phyloP scores from a whole-genome alignment of 2,888 invertebrate genomes.

The Sphecodes monilicornis region DNA sequence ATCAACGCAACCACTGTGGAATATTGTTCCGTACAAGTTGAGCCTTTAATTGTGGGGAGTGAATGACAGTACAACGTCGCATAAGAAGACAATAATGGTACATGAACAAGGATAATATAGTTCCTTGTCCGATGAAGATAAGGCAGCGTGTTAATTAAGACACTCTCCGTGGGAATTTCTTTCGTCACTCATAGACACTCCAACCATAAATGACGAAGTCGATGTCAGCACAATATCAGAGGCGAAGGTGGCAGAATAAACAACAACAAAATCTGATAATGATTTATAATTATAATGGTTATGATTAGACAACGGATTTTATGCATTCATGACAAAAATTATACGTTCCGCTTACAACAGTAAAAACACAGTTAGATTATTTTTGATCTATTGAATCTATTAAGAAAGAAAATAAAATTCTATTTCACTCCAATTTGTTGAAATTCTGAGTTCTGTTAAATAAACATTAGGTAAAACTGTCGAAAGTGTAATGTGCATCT shows the following conservation, averaged over 20 bases:
- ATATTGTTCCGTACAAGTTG: background rate
- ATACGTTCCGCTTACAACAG: too few species aligned
- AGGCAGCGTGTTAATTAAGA: constrained; percentile 6
- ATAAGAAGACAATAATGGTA: background rate
- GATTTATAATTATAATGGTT: too few species aligned
- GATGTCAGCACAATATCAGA: background rate
- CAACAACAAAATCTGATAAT: too few species aligned
- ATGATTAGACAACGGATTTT: too few species aligned
- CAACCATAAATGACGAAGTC: background rate
- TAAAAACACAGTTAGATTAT: too few species aligned
- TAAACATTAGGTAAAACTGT: too few species aligned
- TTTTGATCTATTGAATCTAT: too few species aligned
- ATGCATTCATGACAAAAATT: too few species aligned
- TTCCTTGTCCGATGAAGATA: background rate
- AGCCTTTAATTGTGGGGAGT: background rate
- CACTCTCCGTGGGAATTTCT: background rate
- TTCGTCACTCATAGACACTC: background rate
- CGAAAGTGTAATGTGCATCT: too few species aligned
- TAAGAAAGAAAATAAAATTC: too few species aligned
- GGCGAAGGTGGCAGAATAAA: background rate
- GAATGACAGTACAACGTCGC: background rate
- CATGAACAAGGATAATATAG: constrained; percentile 6
- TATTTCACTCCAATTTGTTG: too few species aligned
- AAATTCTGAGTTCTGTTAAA: too few species aligned
- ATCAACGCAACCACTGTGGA: background rate